Evolutionary conservation across 1,140 invertebrate species (phyloP), one percentile per base, ranked within the genome.

Genomic region (Cyphomyrmex costatus): DNA sequence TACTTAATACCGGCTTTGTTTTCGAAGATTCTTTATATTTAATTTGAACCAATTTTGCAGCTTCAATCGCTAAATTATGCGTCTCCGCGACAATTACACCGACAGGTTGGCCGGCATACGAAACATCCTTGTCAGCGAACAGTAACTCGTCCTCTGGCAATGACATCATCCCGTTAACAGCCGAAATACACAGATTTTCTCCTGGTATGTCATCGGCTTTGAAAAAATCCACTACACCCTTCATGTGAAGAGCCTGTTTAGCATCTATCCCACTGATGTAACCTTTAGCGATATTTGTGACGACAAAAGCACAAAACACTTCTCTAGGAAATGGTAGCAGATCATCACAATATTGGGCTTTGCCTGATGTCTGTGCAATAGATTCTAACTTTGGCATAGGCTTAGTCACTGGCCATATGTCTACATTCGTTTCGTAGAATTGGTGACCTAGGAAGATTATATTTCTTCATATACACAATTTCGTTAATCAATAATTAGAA

Each of bases 381-480:
- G 97, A 96, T 93, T 98, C 98, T 7, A 98, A 86, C 93, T 98
- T 99, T 1, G 96, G 95, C 36, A 98, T 93, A 0, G 98, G 97
- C 93, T 98, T 94, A 87, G 97, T 98, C 0, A 98, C 91, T 0
- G 98, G 98, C 96, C 97, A 98, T 60, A 56, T 0, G 0, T 56
- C 89, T 3, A 3, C 7, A n/a, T 98, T 96, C 0, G 97, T 97
- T 74, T 97, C 96, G 91, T 96, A 98, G 10, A 96, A 95, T 92
- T 98, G 98, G 10, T 95, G 95, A 1, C 97, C 98, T 0, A 95
- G 96, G 0, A 1, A 12, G 46, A 49, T 16, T 3, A 21, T n/a
- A 19, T 42, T 36, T 24, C 42, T 68, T 56, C 21, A 19, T 16
- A 21, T 51, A 33, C 1, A 4, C 19, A 36, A 61, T 56, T 42